These are phyloP conservation scores for Tuberolachnus salignus DNA, from an alignment of 2,888 invertebrate genomes.

Conservation along the genomic window DNA sequence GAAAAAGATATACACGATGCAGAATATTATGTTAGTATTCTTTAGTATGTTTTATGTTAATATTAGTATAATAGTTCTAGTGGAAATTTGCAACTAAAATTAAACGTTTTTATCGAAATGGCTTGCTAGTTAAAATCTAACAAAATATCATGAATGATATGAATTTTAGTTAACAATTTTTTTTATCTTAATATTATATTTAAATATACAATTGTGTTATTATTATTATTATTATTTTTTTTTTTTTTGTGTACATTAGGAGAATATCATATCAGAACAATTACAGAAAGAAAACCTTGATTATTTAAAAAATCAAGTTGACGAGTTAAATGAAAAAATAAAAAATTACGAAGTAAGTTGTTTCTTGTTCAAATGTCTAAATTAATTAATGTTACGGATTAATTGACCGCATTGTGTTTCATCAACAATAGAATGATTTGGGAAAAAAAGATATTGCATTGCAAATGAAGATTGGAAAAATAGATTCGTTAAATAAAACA, in stretches of 20 bases:
- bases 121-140: too few species aligned
- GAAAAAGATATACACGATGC: conserved; percentile 1
- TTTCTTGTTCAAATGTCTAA: neutral
- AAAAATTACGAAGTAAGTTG: conserved; percentile 70
- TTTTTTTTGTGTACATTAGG: conserved; percentile 9
- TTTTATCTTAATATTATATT: too few species aligned
- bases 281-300: conserved; percentile 43
- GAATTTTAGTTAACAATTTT: too few species aligned
- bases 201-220: neutral
- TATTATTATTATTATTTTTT: neutral
- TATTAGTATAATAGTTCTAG: too few species aligned
- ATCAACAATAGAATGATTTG: conserved; percentile 11
- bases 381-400: neutral
- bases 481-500: conserved; percentile 23
- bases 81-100: too few species aligned
- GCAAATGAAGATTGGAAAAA: conserved; percentile 36
- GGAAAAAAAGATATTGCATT: conserved; percentile 36
- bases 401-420: neutral
- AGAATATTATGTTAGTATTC: conserved; percentile 27
- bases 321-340: conserved; percentile 69
- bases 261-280: conserved; percentile 26
- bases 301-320: conserved; percentile 66
- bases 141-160: too few species aligned
- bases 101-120: neutral
- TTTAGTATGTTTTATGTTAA: neutral